Percentiles rank a stretch among this genome's conserved stretches.
Conservation (phyloP, 2,888 invertebrate species). For the Cabera pusaria region DNA sequence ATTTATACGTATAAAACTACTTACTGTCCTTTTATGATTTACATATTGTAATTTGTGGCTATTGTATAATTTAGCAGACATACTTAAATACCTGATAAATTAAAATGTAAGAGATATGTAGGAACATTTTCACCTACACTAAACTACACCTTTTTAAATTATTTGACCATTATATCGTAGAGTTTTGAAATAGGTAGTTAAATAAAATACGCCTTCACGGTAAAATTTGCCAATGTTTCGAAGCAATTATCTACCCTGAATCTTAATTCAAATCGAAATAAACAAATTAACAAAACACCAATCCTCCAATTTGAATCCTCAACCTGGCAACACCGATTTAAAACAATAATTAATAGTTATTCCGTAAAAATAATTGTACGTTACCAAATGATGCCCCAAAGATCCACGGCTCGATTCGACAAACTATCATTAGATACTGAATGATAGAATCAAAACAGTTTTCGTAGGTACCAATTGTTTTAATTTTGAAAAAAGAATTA, state of each 20-base stretch:
- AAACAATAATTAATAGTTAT: constrained; percentile 33
- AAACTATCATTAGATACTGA: constrained; percentile 33
- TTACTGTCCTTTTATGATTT: too few species aligned
- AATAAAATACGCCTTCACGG: too few species aligned
- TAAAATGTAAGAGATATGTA: too few species aligned
- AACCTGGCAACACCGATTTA: constrained; percentile 30
- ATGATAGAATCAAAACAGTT: constrained; percentile 31
- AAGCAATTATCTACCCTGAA: constrained; percentile 11
- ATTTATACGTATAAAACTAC: too few species aligned
- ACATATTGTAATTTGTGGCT: too few species aligned
- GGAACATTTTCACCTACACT: too few species aligned
- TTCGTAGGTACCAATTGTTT: constrained; percentile 59
- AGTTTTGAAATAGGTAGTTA: too few species aligned
- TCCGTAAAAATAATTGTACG: constrained; percentile 31
- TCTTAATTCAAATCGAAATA: constrained; percentile 26
- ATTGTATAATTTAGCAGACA: too few species aligned
- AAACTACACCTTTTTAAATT: too few species aligned
- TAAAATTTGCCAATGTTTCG: too few species aligned
- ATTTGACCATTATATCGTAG: too few species aligned
- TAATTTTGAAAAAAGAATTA: constrained; percentile 72
- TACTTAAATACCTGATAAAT: too few species aligned
- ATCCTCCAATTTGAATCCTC: constrained; percentile 23
- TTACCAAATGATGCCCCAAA: constrained; percentile 27
- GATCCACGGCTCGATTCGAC: constrained; percentile 22
- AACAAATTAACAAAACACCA: constrained; percentile 27